A percentile compares a stretch with the other conserved stretches of the same genome.
phyloP scores from a whole-genome alignment of 2,888 invertebrate genomes.

The Apamea crenata region DNA sequence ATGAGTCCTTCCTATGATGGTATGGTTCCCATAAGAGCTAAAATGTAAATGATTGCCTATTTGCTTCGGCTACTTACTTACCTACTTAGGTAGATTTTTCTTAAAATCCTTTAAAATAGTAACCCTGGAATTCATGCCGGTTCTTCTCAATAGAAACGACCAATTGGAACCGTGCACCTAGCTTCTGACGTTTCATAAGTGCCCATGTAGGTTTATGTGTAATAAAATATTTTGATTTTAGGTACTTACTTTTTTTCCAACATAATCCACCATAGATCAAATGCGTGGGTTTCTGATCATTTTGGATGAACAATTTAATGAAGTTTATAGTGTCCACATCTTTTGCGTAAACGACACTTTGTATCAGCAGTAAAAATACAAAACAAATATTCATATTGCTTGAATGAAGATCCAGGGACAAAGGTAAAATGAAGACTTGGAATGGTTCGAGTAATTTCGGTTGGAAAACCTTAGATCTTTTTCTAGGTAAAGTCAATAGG shows the following conservation, averaged over 20 bases:
- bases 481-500: constrained; percentile 34
- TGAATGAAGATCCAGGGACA: background rate
- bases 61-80: background rate
- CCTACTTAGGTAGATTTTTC: background rate
- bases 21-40: background rate
- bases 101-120: too few species aligned
- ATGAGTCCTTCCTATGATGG: too few species aligned
- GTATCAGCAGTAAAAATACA: constrained; percentile 29
- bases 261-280: constrained; percentile 74
- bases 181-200: too few species aligned
- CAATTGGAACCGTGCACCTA: too few species aligned
- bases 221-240: background rate
- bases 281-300: constrained; percentile 77
- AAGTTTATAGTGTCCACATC: constrained; percentile 67
- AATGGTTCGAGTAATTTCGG: background rate
- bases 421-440: constrained; percentile 7
- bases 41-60: background rate
- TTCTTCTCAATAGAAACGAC: too few species aligned
- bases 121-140: too few species aligned
- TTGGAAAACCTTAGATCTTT: background rate
- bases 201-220: too few species aligned
- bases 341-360: constrained; percentile 38
- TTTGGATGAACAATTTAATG: constrained; percentile 73
- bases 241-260: constrained; percentile 76
- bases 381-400: constrained; percentile 37